Conservation (phyloP, 2,888 invertebrate genomes). For the Mactromeris polynyma region DNA sequence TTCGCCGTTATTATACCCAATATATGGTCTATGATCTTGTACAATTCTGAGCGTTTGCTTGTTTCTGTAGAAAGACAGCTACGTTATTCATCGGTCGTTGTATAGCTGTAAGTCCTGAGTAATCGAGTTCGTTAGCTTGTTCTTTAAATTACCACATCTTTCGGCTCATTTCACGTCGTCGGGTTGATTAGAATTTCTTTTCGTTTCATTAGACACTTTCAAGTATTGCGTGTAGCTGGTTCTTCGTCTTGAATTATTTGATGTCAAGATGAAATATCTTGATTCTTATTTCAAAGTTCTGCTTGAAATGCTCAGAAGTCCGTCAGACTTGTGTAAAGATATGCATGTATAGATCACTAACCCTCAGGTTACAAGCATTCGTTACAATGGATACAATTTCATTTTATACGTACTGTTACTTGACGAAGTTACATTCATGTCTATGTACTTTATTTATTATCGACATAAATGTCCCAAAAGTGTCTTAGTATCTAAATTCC, state of each 20-base stretch:
- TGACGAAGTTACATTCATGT: too few relatives aligned
- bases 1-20: neutral
- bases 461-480: too few relatives aligned
- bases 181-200: slow-evolving; percentile 11
- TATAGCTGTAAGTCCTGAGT: neutral
- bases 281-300: too few relatives aligned
- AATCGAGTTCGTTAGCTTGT: neutral
- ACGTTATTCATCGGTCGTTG: neutral
- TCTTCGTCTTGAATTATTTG: neutral
- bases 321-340: too few relatives aligned
- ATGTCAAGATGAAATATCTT: neutral
- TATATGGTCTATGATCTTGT: neutral
- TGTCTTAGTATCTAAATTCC: too few relatives aligned
- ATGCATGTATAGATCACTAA: too few relatives aligned
- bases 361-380: too few relatives aligned
- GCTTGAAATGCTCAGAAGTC: too few relatives aligned
- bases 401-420: too few relatives aligned
- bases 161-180: neutral
- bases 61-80: neutral
- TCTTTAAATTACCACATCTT: neutral
- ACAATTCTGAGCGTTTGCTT: neutral
- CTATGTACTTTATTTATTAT: too few relatives aligned
- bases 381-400: too few relatives aligned
- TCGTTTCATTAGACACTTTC: slow-evolving; percentile 21
- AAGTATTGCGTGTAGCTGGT: neutral